Conservation (phyloP, 2,113 vertebrate species). For the Perognathus longimembris region DNA sequence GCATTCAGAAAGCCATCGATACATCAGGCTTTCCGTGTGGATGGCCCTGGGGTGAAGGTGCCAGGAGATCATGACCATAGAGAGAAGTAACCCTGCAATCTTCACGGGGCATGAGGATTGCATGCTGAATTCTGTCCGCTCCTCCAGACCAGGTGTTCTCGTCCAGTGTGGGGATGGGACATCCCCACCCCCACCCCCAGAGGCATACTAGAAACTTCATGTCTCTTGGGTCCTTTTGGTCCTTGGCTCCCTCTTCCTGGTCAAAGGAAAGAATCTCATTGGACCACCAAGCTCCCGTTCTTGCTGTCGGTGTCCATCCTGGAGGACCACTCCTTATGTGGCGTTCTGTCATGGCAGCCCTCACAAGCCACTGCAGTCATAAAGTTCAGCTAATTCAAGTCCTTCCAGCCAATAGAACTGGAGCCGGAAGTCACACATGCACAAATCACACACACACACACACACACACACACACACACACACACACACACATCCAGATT, state of each 20-base stretch:
- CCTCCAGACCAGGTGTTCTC: not conserved
- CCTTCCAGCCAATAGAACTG: too few species aligned
- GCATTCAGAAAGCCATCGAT: not conserved
- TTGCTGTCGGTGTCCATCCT: not conserved
- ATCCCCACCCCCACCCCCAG: not conserved
- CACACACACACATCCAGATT: not conserved
- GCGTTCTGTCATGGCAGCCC: too few species aligned
- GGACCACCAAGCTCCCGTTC: fast-evolving
- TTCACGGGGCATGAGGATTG: not conserved
- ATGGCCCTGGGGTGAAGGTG: not conserved
- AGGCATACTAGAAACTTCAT: not conserved
- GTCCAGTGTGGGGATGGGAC: not conserved
- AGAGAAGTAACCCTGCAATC: not conserved
- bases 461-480: not conserved
- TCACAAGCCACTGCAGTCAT: too few species aligned
- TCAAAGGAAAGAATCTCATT: not conserved
- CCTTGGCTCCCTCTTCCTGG: not conserved
- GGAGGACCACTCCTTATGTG: not conserved
- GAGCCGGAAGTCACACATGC: not conserved
- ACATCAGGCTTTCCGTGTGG: not conserved
- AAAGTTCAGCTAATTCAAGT: too few species aligned
- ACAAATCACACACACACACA: not conserved
- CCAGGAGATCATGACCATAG: not conserved
- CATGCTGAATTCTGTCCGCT: not conserved
- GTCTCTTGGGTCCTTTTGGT: not conserved